phyloP scores from a whole-genome alignment of 2,797 vertebrate species.

The Varecia variegata region DNA sequence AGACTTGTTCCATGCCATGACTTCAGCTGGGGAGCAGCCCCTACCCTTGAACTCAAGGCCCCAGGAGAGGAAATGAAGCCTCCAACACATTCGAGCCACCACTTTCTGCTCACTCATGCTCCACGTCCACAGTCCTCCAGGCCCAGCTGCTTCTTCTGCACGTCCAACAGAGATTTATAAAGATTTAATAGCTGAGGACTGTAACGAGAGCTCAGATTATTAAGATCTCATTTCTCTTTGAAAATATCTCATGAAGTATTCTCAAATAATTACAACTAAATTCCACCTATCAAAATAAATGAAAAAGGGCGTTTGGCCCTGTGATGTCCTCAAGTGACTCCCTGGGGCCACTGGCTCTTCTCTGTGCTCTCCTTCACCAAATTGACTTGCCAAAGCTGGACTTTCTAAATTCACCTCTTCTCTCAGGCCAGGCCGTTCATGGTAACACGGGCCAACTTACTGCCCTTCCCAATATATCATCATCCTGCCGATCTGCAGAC shows the following conservation, averaged over 20 bases:
- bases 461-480: neutral
- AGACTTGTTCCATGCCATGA: fast-evolving
- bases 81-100: neutral
- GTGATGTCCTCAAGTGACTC: neutral
- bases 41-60: neutral
- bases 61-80: neutral
- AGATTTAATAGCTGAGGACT: constrained; percentile 49
- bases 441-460: neutral
- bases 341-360: neutral
- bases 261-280: constrained; percentile 58
- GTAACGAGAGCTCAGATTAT: constrained; percentile 12
- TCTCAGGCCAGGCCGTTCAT: neutral
- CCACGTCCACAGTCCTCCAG: neutral
- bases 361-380: neutral
- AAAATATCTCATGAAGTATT: constrained; percentile 58
- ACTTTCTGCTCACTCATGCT: fast-evolving
- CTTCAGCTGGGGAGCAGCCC: neutral
- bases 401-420: neutral
- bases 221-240: constrained; percentile 61
- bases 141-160: neutral
- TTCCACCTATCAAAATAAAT: constrained; percentile 61
- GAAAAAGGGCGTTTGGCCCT: neutral
- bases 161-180: neutral
- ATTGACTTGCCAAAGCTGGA: neutral
- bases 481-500: neutral